These are phyloP conservation scores for Muscicapa adusta DNA, from an alignment of 2,113 vertebrate genomes.

Conservation along the genomic window DNA sequence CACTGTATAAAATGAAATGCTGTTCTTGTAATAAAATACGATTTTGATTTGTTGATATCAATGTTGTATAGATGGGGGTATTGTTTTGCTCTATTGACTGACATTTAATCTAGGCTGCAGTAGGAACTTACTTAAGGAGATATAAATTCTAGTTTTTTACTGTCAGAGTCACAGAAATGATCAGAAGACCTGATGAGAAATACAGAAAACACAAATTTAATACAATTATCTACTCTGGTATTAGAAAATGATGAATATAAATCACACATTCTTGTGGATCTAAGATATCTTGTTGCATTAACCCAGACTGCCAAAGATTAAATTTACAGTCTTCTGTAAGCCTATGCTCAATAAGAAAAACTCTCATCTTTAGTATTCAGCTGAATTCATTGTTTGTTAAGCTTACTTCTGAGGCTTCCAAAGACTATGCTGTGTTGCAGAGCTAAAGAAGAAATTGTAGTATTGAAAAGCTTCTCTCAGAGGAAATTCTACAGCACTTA, in stretches of 20 bases:
- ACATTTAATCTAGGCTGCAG: not conserved
- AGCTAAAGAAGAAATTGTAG: not conserved
- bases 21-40: not conserved
- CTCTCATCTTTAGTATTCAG: not conserved
- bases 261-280: not conserved
- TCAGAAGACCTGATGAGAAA: not conserved
- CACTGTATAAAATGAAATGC: not conserved
- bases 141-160: not conserved
- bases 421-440: not conserved
- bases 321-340: not conserved
- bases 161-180: not conserved
- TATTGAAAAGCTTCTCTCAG: not conserved
- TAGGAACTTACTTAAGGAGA: not conserved
- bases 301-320: not conserved
- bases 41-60: not conserved
- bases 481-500: not conserved
- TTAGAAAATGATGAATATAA: not conserved
- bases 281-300: not conserved
- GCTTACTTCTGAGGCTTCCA: not conserved
- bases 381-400: not conserved
- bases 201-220: not conserved
- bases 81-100: not conserved
- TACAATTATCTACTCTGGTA: not conserved
- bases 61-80: not conserved
- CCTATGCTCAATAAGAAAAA: not conserved